Evolutionary conservation across 1,140 invertebrate species (phyloP).

Genomic region (Caenorhabditis briggsae): DNA sequence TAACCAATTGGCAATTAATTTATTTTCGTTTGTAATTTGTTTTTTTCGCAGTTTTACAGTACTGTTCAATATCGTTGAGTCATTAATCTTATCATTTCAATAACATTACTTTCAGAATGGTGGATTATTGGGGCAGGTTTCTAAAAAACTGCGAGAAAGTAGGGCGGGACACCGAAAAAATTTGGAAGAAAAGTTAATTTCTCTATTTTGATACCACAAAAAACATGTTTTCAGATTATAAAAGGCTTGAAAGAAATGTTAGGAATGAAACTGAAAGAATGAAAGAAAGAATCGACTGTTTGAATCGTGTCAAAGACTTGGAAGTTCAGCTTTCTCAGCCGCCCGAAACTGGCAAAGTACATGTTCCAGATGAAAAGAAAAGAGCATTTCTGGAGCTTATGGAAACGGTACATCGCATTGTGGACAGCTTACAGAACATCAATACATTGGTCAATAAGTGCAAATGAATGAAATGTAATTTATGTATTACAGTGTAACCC

Average conservation of each 20-base stretch:
- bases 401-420: background rate
- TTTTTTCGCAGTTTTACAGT: too few relatives aligned
- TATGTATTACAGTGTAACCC: background rate
- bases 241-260: background rate
- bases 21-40: background rate
- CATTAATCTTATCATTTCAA: background rate
- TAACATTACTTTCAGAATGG: background rate
- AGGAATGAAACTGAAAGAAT: background rate
- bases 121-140: background rate
- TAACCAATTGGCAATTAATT: background rate
- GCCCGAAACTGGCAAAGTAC: background rate
- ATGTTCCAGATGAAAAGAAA: constrained; percentile 7
- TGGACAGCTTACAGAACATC: background rate
- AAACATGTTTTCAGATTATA: constrained; percentile 10
- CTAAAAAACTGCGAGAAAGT: background rate
- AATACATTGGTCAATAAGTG: background rate
- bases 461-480: background rate
- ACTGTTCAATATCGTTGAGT: too few relatives aligned
- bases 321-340: background rate
- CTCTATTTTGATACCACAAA: background rate
- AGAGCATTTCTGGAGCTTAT: background rate
- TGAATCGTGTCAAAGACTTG: background rate
- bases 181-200: background rate
- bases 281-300: background rate
- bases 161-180: background rate